These are phyloP conservation scores for Tamandua tetradactyla DNA, from an alignment of 2,797 vertebrate genomes.

Conservation along the genomic window DNA sequence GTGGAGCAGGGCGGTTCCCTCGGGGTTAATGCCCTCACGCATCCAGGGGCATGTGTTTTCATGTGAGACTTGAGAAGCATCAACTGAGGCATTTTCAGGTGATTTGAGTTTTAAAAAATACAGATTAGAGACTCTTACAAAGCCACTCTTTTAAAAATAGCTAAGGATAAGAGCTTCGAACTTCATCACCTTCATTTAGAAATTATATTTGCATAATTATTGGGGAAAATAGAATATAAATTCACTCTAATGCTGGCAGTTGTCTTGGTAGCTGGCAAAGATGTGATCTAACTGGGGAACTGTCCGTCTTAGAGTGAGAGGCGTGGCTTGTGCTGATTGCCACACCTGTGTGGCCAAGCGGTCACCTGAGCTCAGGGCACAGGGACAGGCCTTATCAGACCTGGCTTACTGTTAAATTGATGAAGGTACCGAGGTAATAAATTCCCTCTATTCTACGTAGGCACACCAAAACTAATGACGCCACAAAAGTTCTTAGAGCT, in stretches of 20 bases:
- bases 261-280: neutral
- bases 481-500: neutral
- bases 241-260: neutral
- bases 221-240: neutral
- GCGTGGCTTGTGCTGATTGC: neutral
- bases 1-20: neutral
- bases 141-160: constrained; percentile 56
- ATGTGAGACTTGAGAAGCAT: neutral
- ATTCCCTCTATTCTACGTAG: neutral
- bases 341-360: rapidly evolving
- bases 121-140: neutral
- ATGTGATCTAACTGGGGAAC: neutral
- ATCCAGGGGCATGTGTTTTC: neutral
- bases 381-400: neutral
- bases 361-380: neutral
- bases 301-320: neutral
- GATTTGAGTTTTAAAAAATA: constrained; percentile 15
- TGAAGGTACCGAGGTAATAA: neutral
- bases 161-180: neutral
- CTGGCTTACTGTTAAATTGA: neutral
- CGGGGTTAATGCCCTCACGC: neutral
- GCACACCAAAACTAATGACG: neutral
- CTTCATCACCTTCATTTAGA: constrained; percentile 42
- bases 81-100: constrained; percentile 35
- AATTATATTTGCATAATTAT: constrained; percentile 47